Base-by-base conservation (phyloP, 1,140 invertebrate genomes). In the Lasaia peninsularis region DNA sequence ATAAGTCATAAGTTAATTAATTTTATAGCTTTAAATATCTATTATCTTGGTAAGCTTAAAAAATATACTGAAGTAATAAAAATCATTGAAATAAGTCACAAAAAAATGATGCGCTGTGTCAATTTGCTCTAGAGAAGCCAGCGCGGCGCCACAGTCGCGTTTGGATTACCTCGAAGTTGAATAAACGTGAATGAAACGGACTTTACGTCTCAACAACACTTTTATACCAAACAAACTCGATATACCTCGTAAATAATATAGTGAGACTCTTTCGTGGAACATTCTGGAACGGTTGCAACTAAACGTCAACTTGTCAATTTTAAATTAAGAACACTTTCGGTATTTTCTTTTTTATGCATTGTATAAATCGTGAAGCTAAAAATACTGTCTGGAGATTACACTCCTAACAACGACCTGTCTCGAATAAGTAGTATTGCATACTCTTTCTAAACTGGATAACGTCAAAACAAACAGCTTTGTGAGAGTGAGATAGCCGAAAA, bases 101-200 rank as follows among this genome's bases (percentile, higher is more conserved):
- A 48, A 48, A 48, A 44, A 2, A 48, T 48, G 40, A 48, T 48
- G 40, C 20, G 18, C 40, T 11, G 40, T 21, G 40, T 48, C 40
- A 48, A 48, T 48, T 20, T 16, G 40, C 40, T 48, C 40, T 48
- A 1, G 14, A 44, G 40, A 21, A 20, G 4, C 2, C 40, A 10
- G 14, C 40, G 40, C 40, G 40, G 40, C 18, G 18, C 40, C 40
- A 9, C 18, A 44, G 40, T 0, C 11, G 20, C 18, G 40, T 44
- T 44, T 44, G 40, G 16, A 20, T 44, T 44, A 18, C 40, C 16
- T 20, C 40, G 20, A 44, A 44, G 16, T 44, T 20, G 40, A 44
- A 44, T 44, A 44, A 44, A 44, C 37, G 37, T 44, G 37, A 44
- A 44, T 20, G 40, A 44, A 44, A 18, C 20, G 40, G 40, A 44